These are phyloP conservation scores for Cettia cetti DNA, from an alignment of 2,113 vertebrate species.

Conservation along the genomic window DNA sequence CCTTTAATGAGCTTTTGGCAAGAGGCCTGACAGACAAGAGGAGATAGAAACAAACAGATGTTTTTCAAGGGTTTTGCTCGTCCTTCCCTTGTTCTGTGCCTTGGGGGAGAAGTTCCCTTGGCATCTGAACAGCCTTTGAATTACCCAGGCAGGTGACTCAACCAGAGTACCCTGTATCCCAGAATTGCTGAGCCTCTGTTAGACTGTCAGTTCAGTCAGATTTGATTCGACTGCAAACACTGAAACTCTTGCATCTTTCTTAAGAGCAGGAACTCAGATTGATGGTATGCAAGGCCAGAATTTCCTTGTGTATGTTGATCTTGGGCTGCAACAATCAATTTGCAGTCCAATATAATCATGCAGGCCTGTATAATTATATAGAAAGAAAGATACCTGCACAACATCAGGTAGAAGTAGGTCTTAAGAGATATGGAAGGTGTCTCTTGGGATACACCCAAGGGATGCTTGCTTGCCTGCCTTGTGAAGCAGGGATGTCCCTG, in stretches of 20 bases:
- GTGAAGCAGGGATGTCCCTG: neutral
- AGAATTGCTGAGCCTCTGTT: neutral
- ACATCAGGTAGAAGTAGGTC: neutral
- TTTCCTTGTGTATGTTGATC: neutral
- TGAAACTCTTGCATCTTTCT: neutral
- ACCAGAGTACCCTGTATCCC: neutral
- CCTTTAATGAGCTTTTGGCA: slow-evolving; percentile 41
- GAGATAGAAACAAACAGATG: slow-evolving; percentile 36
- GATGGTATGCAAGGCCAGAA: neutral
- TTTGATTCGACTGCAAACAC: neutral
- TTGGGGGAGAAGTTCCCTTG: slow-evolving; percentile 42
- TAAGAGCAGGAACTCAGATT: neutral
- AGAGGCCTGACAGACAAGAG: slow-evolving; percentile 18
- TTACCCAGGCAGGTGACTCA: slow-evolving; percentile 21
- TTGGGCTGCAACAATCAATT: neutral
- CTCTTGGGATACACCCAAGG: neutral
- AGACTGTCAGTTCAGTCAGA: neutral
- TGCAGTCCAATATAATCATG: neutral
- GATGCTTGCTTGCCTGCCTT: neutral
- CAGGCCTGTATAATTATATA: neutral
- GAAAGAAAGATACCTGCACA: neutral
- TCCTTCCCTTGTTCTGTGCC: neutral
- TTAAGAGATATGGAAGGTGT: neutral
- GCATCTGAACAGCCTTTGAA: neutral
- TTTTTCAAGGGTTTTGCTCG: slow-evolving; percentile 21